Evolutionary conservation across 2,797 vertebrate genomes (phyloP).

Genomic region (Catostomus latipinnis): DNA sequence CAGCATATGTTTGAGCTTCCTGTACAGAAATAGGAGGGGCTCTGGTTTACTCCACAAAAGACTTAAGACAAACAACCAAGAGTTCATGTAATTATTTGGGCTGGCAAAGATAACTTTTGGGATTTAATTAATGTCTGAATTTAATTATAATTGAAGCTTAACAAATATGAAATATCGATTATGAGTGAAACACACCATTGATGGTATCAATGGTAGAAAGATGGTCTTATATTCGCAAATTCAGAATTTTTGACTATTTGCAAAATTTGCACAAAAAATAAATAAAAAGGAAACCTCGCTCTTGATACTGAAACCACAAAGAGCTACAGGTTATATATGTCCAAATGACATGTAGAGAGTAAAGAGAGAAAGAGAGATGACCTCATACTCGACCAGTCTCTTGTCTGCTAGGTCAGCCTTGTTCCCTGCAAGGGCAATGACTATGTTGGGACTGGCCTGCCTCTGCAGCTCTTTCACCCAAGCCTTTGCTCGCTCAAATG

Average conservation of each 20-base stretch:
- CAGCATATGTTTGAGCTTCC: constrained; percentile 86
- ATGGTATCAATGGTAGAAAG: too few species aligned
- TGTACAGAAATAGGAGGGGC: constrained; percentile 49
- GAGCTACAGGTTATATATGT: neutral
- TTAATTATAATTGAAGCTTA: too few species aligned
- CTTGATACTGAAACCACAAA: neutral
- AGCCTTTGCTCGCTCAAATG: constrained; percentile 85
- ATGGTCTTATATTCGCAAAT: too few species aligned
- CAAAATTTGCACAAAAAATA: too few species aligned
- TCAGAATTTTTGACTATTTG: too few species aligned
- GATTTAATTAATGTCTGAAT: too few species aligned
- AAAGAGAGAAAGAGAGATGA: constrained; percentile 50
- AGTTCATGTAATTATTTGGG: neutral
- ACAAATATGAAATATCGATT: too few species aligned
- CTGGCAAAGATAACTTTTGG: too few species aligned
- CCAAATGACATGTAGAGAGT: too few species aligned
- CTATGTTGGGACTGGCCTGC: constrained; percentile 87
- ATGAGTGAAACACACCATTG: too few species aligned
- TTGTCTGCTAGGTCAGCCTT: constrained; percentile 85
- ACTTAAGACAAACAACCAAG: neutral
- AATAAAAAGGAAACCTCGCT: too few species aligned
- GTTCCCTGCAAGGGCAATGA: constrained; percentile 86
- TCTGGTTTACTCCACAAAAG: neutral
- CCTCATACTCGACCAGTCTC: constrained; percentile 86
- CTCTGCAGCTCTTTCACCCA: constrained; percentile 89